Evolutionary conservation across 1,140 invertebrate genomes (phyloP).

Genomic region (Cydia fagiglandana): DNA sequence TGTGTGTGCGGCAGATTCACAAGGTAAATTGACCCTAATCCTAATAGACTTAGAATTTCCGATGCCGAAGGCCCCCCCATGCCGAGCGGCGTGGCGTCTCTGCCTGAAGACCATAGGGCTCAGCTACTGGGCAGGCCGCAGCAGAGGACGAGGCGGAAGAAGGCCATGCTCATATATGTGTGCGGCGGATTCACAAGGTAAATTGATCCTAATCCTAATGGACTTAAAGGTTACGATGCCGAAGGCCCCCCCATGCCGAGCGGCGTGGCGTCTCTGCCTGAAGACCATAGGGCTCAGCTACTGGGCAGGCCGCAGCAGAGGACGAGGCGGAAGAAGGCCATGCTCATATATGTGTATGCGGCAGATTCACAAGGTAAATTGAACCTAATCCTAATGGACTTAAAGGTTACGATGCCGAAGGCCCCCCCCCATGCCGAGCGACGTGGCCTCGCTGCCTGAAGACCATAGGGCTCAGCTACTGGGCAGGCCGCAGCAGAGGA

Average conservation of each 20-base stretch:
- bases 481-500: slow-evolving; percentile 77
- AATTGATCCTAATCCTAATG: too few species aligned
- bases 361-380: slow-evolving; percentile 83
- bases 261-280: slow-evolving; percentile 76
- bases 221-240: too few species aligned
- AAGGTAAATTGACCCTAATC: slow-evolving; percentile 75
- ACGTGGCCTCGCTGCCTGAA: slow-evolving; percentile 77
- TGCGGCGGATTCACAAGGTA: slow-evolving; percentile 85
- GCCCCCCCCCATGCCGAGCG: slow-evolving; percentile 75
- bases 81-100: slow-evolving; percentile 69
- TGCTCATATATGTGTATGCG: slow-evolving; percentile 84
- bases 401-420: slow-evolving; percentile 75
- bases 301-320: slow-evolving; percentile 79
- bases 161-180: slow-evolving; percentile 85
- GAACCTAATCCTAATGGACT: too few species aligned
- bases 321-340: slow-evolving; percentile 77
- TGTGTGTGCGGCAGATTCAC: slow-evolving; percentile 84
- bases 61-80: slow-evolving; percentile 78
- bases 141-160: slow-evolving; percentile 70
- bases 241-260: slow-evolving; percentile 75
- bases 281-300: slow-evolving; percentile 78
- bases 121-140: slow-evolving; percentile 80
- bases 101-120: slow-evolving; percentile 78
- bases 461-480: slow-evolving; percentile 79
- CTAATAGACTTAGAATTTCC: too few species aligned